These are phyloP conservation scores for Pantherophis alleghaniensis DNA, from an alignment of 2,797 vertebrate species.

Conservation along the genomic window DNA sequence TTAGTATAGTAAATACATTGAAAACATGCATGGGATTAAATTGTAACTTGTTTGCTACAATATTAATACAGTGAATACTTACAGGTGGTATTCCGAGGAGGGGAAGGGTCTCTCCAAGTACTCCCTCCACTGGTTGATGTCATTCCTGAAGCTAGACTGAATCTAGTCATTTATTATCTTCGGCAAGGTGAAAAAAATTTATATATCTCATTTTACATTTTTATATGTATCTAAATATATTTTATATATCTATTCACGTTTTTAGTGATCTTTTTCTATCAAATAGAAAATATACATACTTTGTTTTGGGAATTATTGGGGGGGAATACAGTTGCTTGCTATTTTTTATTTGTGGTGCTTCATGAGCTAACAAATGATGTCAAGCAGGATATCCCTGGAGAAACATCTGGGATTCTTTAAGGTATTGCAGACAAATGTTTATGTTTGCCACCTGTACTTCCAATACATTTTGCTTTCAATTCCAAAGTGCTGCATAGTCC, in stretches of 20 bases:
- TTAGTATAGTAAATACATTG: slow-evolving; percentile 15
- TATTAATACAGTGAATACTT: slow-evolving; percentile 20
- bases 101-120: slow-evolving; percentile 91
- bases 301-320: not conserved
- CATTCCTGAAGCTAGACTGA: slow-evolving; percentile 94
- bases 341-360: not conserved
- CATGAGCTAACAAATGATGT: not conserved
- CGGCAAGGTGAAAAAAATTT: slow-evolving; percentile 82
- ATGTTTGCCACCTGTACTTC: not conserved
- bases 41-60: slow-evolving; percentile 6
- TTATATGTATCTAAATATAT: not conserved
- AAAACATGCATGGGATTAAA: slow-evolving; percentile 11
- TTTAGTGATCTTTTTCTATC: slow-evolving; percentile 15
- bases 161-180: slow-evolving; percentile 97
- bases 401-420: not conserved
- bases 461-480: not conserved
- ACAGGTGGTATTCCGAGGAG: slow-evolving; percentile 94
- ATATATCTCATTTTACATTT: not conserved
- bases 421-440: not conserved
- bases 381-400: not conserved
- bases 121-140: slow-evolving; percentile 94
- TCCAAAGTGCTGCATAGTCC: not conserved
- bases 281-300: not conserved
- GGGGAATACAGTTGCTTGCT: not conserved
- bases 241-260: not conserved